phyloP scores from a whole-genome alignment of 2,888 invertebrate species.

The Oxytorus armatus region DNA sequence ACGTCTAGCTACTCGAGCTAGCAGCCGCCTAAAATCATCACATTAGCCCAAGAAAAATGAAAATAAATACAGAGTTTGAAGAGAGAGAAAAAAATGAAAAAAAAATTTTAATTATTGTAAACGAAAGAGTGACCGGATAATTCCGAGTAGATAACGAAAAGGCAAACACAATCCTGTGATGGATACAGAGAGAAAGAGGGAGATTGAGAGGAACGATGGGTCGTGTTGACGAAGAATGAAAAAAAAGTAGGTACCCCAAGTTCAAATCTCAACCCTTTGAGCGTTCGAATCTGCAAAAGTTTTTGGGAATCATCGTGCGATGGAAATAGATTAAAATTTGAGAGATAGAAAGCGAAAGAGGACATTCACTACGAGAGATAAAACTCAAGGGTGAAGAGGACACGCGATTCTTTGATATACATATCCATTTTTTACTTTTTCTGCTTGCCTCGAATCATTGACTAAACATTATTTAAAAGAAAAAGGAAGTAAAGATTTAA shows the following conservation, averaged over 20 bases:
- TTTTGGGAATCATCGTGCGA: slow-evolving; percentile 41
- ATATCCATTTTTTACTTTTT: slow-evolving; percentile 69
- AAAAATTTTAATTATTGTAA: slow-evolving; percentile 62
- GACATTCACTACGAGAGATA: slow-evolving; percentile 41
- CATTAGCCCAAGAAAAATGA: slow-evolving; percentile 77
- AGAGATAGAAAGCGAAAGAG: slow-evolving; percentile 26
- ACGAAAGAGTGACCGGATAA: slow-evolving; percentile 74
- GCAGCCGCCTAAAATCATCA: slow-evolving; percentile 80
- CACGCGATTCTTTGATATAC: slow-evolving; percentile 68
- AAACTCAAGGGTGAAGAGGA: slow-evolving; percentile 38
- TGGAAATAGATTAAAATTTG: not conserved
- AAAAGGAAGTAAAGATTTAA: slow-evolving; percentile 22
- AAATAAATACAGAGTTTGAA: slow-evolving; percentile 77
- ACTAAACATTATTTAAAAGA: slow-evolving; percentile 44
- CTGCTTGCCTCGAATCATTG: slow-evolving; percentile 65
- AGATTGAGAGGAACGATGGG: not conserved
- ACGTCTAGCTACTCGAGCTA: slow-evolving; percentile 83
- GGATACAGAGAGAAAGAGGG: not conserved
- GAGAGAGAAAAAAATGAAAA: not conserved
- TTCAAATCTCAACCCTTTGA: slow-evolving; percentile 50
- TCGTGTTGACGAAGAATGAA: not conserved
- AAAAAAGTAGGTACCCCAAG: slow-evolving; percentile 34
- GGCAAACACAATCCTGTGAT: slow-evolving; percentile 27
- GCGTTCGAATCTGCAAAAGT: slow-evolving; percentile 40
- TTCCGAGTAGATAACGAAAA: slow-evolving; percentile 41